Conservation (phyloP, 2,888 invertebrate genomes). For the Rotaria socialis region DNA sequence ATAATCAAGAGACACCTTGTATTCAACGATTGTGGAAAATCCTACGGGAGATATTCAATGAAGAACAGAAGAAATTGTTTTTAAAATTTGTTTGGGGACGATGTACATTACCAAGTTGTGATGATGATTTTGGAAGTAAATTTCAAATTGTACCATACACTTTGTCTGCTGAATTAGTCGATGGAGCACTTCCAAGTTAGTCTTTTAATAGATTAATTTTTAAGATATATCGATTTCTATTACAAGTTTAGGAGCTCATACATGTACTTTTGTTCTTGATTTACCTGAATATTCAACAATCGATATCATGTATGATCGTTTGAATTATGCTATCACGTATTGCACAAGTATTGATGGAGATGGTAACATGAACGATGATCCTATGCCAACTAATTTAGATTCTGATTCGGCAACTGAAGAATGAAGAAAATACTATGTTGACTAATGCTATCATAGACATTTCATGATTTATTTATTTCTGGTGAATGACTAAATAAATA, state of each 20-base stretch:
- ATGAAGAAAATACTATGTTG: no score
- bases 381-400: neutral
- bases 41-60: neutral
- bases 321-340: slow-evolving; percentile 13
- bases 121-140: neutral
- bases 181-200: slow-evolving; percentile 21
- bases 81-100: slow-evolving; percentile 16
- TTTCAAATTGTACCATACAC: neutral
- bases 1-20: neutral
- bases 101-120: neutral
- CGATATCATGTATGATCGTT: slow-evolving; percentile 10
- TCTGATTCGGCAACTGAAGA: no score
- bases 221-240: neutral
- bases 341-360: neutral
- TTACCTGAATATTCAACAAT: neutral
- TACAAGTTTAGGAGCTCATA: neutral
- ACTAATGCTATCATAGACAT: no score
- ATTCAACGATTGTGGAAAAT: neutral
- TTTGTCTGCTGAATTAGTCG: neutral
- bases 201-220: neutral
- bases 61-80: slow-evolving; percentile 9
- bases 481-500: no score
- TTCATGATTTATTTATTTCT: no score
- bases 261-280: slow-evolving; percentile 23
- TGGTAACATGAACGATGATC: neutral